A percentile compares a stretch with the other conserved stretches of the same genome.
Evolutionary conservation across 2,113 vertebrate species (phyloP).

Genomic region (Syrmaticus mikado): DNA sequence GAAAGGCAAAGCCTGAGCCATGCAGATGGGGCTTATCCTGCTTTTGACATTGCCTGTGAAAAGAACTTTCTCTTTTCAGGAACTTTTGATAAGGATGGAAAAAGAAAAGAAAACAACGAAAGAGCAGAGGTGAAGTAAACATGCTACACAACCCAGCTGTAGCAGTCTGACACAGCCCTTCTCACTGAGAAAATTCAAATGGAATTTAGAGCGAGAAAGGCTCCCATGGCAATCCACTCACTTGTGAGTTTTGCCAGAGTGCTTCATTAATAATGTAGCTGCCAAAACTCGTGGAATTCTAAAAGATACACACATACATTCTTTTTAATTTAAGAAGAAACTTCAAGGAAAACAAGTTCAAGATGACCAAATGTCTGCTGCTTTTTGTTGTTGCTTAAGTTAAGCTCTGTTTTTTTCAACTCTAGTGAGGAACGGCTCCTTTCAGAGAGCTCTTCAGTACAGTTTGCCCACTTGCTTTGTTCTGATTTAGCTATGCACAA

Average conservation of each 20-base stretch:
- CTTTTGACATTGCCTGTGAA: neutral
- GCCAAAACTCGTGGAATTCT: neutral
- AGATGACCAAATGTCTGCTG: neutral
- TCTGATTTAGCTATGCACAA: slow-evolving; percentile 24
- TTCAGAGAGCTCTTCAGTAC: slow-evolving; percentile 25
- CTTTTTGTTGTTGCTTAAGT: neutral
- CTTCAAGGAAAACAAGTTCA: neutral
- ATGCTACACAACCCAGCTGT: fast-evolving
- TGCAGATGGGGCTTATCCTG: neutral
- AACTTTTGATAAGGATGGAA: neutral
- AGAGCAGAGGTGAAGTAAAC: neutral
- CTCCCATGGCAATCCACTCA: neutral
- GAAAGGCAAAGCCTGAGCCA: neutral
- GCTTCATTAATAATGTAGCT: slow-evolving; percentile 19
- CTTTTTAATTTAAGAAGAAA: slow-evolving; percentile 14
- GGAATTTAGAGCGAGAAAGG: slow-evolving; percentile 7
- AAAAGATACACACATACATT: neutral
- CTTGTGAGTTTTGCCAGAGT: neutral
- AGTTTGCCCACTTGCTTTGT: slow-evolving; percentile 36
- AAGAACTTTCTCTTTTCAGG: neutral
- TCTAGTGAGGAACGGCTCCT: neutral
- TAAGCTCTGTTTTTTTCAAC: neutral
- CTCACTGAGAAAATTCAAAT: slow-evolving; percentile 16
- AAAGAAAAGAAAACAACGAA: neutral
- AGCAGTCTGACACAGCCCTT: neutral